A percentile compares a stretch with the other conserved stretches of the same genome.
phyloP scores from a whole-genome alignment of 2,888 invertebrate species.

The Athalia circularis region DNA sequence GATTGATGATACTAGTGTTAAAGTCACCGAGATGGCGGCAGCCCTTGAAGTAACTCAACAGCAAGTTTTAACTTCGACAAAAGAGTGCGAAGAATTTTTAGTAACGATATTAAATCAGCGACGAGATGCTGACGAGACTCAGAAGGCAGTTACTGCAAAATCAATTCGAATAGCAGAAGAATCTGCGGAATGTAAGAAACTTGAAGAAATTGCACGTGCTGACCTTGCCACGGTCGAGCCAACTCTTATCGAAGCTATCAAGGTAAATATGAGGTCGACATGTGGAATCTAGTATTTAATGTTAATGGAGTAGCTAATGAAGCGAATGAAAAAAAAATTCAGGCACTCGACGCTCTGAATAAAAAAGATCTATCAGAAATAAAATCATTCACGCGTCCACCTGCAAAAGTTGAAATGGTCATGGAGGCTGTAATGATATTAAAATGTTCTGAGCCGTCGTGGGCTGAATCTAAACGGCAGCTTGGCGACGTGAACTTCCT shows the following conservation, averaged over 20 bases:
- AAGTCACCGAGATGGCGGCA: slow-evolving; percentile 89
- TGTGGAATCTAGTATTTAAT: too few species aligned
- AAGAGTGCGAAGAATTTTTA: slow-evolving; percentile 91
- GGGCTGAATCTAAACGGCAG: slow-evolving; percentile 91
- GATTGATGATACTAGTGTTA: slow-evolving; percentile 89
- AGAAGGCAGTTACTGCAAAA: slow-evolving; percentile 83
- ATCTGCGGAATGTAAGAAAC: slow-evolving; percentile 86
- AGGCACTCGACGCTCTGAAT: slow-evolving; percentile 87
- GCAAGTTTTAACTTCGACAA: slow-evolving; percentile 85
- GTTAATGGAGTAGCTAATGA: too few species aligned
- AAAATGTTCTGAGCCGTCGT: slow-evolving; percentile 85
- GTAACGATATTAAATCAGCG: slow-evolving; percentile 88
- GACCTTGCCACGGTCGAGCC: slow-evolving; percentile 92
- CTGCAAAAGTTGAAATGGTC: slow-evolving; percentile 90
- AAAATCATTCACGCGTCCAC: slow-evolving; percentile 92
- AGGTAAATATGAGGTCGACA: slow-evolving; percentile 64
- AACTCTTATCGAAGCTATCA: slow-evolving; percentile 88
- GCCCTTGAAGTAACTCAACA: slow-evolving; percentile 87
- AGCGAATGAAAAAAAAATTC: slow-evolving; percentile 23
- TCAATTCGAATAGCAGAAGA: slow-evolving; percentile 86
- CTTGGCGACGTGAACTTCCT: slow-evolving; percentile 89
- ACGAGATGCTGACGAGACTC: slow-evolving; percentile 86
- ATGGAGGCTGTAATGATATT: slow-evolving; percentile 93
- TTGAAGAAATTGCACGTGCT: slow-evolving; percentile 88
- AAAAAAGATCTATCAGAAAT: slow-evolving; percentile 93